A percentile compares a stretch with the other conserved stretches of the same genome.
Conservation (phyloP, 2,888 invertebrate species). For the Caenorhabditis sp. region DNA sequence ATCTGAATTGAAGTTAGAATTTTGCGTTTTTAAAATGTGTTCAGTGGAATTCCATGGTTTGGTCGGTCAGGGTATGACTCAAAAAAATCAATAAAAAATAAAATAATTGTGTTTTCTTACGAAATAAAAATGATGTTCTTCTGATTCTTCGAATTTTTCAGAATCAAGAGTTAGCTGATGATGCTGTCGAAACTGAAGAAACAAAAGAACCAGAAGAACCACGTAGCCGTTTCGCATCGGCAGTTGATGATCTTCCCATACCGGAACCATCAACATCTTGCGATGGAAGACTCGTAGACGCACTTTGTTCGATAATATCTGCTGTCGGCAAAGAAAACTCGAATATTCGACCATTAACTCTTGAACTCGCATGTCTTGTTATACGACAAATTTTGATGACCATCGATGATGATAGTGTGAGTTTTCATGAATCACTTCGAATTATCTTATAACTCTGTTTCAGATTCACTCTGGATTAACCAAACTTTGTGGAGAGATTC, state of each 20-base stretch:
- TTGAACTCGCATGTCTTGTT: constrained; percentile 86
- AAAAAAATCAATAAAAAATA: too few species aligned
- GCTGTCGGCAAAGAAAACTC: constrained; percentile 75
- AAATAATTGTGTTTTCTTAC: too few species aligned
- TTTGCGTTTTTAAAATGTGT: too few species aligned
- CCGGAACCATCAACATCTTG: background rate
- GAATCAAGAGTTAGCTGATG: constrained; percentile 26
- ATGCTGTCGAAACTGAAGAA: constrained; percentile 14
- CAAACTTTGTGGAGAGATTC: constrained; percentile 49
- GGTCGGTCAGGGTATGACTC: too few species aligned
- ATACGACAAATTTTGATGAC: constrained; percentile 78
- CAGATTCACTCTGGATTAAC: constrained; percentile 39
- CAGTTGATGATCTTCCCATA: constrained; percentile 16
- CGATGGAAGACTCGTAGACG: constrained; percentile 48
- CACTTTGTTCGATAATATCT: constrained; percentile 40
- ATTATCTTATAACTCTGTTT: background rate
- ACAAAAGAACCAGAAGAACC: constrained; percentile 3
- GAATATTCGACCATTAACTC: constrained; percentile 87
- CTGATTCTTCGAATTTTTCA: constrained; percentile 1
- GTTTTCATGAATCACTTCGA: background rate
- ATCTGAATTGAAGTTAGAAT: too few species aligned
- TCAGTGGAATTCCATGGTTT: background rate
- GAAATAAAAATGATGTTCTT: too few species aligned
- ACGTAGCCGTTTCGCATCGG: constrained; percentile 30
- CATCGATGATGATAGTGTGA: constrained; percentile 71